phyloP scores from a whole-genome alignment of 2,888 invertebrate genomes.

The Pseudolycoriella hygida region DNA sequence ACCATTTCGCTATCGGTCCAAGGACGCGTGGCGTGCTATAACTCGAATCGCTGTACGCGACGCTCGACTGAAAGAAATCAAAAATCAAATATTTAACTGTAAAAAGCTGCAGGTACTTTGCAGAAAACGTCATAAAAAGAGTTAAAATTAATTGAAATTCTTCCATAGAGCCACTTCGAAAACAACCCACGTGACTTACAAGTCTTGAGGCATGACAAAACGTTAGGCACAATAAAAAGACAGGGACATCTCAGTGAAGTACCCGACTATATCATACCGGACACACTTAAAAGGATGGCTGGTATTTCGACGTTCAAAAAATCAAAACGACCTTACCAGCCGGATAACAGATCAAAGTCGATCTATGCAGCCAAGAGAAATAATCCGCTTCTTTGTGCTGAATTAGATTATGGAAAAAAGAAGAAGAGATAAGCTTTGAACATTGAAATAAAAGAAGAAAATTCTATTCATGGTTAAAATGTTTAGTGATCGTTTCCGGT shows the following conservation, averaged over 20 bases:
- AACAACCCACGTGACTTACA: slow-evolving; percentile 79
- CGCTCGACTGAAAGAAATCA: slow-evolving; percentile 89
- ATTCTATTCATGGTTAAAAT: no score
- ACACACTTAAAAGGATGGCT: slow-evolving; percentile 49
- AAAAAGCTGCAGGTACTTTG: slow-evolving; percentile 50
- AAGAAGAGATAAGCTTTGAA: background rate
- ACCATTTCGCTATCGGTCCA: slow-evolving; percentile 84
- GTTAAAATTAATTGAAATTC: slow-evolving; percentile 12
- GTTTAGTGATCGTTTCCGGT: no score
- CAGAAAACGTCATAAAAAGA: background rate
- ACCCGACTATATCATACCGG: slow-evolving; percentile 81
- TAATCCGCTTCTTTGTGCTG: slow-evolving; percentile 25
- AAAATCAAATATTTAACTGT: slow-evolving; percentile 80
- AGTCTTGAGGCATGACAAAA: slow-evolving; percentile 69
- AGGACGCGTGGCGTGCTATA: slow-evolving; percentile 89
- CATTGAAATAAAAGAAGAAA: background rate
- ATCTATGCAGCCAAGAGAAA: slow-evolving; percentile 21
- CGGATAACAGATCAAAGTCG: slow-evolving; percentile 16
- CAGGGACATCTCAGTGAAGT: slow-evolving; percentile 78
- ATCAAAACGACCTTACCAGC: slow-evolving; percentile 11
- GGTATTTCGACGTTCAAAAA: slow-evolving; percentile 24
- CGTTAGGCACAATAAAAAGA: slow-evolving; percentile 64
- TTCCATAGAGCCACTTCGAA: slow-evolving; percentile 62
- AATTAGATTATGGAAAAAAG: slow-evolving; percentile 20
- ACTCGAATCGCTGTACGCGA: slow-evolving; percentile 87